These are phyloP conservation scores for Apis mellifera DNA, from an alignment of 1,140 invertebrate genomes.

Conservation along the genomic window Amel_HAv3.1 CM009937.2:10485001-10485500, in stretches of 20 bases:
- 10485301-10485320: neutral
- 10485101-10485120: neutral
- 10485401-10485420: conserved; percentile 95
- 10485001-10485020: neutral
- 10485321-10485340: neutral
- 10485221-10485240: conserved; percentile 85
- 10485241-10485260: conserved; percentile 85
- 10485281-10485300: neutral
- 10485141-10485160: conserved; percentile 36
- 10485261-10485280: conserved; percentile 44
- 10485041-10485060: neutral
- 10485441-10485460: conserved; percentile 88
- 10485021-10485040: neutral
- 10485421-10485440: conserved; percentile 85
- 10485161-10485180: conserved; percentile 78
- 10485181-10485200: conserved; percentile 87
- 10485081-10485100: neutral
- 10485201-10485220: conserved; percentile 88
- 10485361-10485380: conserved; percentile 20
- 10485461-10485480: conserved; percentile 97
- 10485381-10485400: conserved; percentile 88
- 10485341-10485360: neutral
- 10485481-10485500: conserved; percentile 92
- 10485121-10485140: neutral
- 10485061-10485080: neutral